A percentile compares a stretch with the other conserved stretches of the same genome.
Evolutionary conservation across 2,797 vertebrate species (phyloP).

Genomic region (Lagorchestes hirsutus): DNA sequence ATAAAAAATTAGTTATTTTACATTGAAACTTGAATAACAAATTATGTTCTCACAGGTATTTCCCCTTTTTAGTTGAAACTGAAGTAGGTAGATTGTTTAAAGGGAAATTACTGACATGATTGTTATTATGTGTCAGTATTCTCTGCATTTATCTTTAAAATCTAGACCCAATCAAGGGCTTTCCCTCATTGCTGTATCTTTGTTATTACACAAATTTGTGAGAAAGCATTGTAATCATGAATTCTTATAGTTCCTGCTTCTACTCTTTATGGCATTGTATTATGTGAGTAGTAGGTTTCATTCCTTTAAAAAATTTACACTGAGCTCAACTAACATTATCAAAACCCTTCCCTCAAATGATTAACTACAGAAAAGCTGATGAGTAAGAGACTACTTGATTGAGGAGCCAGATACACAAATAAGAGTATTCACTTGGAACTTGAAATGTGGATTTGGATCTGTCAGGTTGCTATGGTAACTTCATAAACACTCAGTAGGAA

Average conservation of each 20-base stretch:
- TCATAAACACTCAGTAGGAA: slow-evolving; percentile 51
- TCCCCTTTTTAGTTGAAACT: slow-evolving; percentile 31
- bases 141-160: slow-evolving; percentile 89
- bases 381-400: slow-evolving; percentile 71
- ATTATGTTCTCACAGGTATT: not conserved
- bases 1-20: not conserved
- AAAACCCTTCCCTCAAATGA: slow-evolving; percentile 82
- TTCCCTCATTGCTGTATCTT: slow-evolving; percentile 36
- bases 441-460: slow-evolving; percentile 23
- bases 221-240: slow-evolving; percentile 81
- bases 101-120: slow-evolving; percentile 28
- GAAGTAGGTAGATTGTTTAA: not conserved
- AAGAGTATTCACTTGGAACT: slow-evolving; percentile 39
- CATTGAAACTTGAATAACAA: slow-evolving; percentile 17
- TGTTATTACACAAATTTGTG: slow-evolving; percentile 75
- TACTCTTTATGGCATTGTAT: slow-evolving; percentile 74
- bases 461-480: slow-evolving; percentile 24
- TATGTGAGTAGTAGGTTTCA: slow-evolving; percentile 65
- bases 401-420: slow-evolving; percentile 11
- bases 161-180: slow-evolving; percentile 78
- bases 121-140: slow-evolving; percentile 78
- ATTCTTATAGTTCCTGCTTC: slow-evolving; percentile 85
- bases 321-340: slow-evolving; percentile 84
- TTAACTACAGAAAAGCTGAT: slow-evolving; percentile 73
- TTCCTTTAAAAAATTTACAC: slow-evolving; percentile 79